phyloP scores from a whole-genome alignment of 2,797 vertebrate genomes.

The Mormyrops boulengeri region DNA sequence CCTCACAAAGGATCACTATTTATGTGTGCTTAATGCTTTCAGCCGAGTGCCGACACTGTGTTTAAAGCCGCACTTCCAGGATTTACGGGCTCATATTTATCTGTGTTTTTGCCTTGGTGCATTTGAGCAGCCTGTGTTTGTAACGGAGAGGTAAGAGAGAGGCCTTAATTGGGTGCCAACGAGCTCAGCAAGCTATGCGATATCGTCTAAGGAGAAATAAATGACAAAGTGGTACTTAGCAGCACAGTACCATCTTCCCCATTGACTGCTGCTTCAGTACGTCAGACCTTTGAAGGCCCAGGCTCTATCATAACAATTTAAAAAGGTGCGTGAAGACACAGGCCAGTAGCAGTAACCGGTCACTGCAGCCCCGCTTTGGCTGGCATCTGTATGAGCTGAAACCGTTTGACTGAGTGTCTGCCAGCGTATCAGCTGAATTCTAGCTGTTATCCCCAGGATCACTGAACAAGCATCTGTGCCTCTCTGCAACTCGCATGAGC shows the following conservation, averaged over 20 bases:
- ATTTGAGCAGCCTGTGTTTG: slow-evolving; percentile 19
- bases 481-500: not conserved
- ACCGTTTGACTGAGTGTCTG: not conserved
- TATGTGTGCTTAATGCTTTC: not conserved
- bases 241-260: not conserved
- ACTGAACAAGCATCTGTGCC: not conserved
- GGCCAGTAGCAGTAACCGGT: not conserved
- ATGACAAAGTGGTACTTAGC: not conserved
- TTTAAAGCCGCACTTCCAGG: not conserved
- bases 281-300: not conserved
- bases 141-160: not conserved
- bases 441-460: not conserved
- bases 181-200: not conserved
- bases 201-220: not conserved
- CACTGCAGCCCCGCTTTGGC: not conserved
- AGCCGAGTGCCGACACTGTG: not conserved
- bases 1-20: slow-evolving; percentile 4
- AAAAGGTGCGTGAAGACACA: not conserved
- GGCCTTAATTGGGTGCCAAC: slow-evolving; percentile 13
- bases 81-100: not conserved
- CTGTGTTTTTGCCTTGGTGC: slow-evolving; percentile 16
- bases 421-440: not conserved
- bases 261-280: not conserved
- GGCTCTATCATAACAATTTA: not conserved
- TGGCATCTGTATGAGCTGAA: not conserved